phyloP scores from a whole-genome alignment of 2,113 vertebrate species.

The Vulpes vulpes region DNA sequence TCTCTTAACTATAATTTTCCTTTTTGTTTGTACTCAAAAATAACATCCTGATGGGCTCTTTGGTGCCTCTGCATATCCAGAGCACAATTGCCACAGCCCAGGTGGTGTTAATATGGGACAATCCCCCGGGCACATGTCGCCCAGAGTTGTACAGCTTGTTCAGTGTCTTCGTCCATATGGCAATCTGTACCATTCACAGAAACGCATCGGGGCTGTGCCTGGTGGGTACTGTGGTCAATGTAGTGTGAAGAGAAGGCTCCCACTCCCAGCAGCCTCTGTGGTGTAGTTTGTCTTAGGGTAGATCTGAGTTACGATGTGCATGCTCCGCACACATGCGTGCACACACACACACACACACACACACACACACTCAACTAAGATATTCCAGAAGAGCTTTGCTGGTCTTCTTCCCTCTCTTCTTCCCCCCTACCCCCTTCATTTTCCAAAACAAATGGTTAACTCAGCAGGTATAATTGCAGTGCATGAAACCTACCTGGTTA shows the following conservation, averaged over 20 bases:
- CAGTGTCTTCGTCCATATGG: constrained; percentile 95
- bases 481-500: constrained; percentile 63
- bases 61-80: constrained; percentile 84
- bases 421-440: constrained; percentile 27
- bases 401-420: not conserved
- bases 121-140: constrained; percentile 95
- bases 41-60: constrained; percentile 85
- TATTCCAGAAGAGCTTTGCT: constrained; percentile 76
- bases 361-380: not conserved
- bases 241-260: constrained; percentile 88
- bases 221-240: constrained; percentile 87
- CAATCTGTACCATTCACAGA: constrained; percentile 91
- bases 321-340: not conserved
- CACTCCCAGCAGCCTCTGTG: constrained; percentile 83
- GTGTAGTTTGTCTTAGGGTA: constrained; percentile 71
- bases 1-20: constrained; percentile 86
- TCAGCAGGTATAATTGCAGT: constrained; percentile 74
- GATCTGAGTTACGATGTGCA: constrained; percentile 59
- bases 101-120: constrained; percentile 95
- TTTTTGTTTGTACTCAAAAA: constrained; percentile 86
- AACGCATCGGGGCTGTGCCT: constrained; percentile 88
- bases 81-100: constrained; percentile 90
- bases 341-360: not conserved
- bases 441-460: constrained; percentile 77
- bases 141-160: constrained; percentile 94